phyloP scores from a whole-genome alignment of 2,113 vertebrate genomes.

The Nothobranchius furzeri region DNA sequence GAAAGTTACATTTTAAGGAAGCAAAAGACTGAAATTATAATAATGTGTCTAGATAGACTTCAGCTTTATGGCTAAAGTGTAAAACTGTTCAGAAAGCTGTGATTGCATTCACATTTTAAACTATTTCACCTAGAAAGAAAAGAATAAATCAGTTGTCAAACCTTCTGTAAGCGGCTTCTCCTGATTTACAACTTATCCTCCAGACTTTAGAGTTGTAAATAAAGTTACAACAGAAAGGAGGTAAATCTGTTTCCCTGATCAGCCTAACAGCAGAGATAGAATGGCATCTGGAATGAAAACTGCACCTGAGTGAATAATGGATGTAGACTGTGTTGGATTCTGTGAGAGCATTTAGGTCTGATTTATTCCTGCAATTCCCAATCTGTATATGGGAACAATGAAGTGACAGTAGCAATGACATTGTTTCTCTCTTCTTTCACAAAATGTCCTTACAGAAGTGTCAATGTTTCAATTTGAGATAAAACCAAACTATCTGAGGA shows the following conservation, averaged over 20 bases:
- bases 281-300: slow-evolving; percentile 4
- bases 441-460: not conserved
- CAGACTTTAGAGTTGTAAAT: slow-evolving; percentile 10
- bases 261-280: not conserved
- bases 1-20: too few species aligned
- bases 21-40: too few species aligned
- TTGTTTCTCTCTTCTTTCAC: slow-evolving; percentile 5
- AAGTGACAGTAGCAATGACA: slow-evolving; percentile 5
- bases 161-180: too few species aligned
- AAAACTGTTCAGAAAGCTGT: too few species aligned
- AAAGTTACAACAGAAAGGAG: slow-evolving; percentile 19
- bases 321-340: slow-evolving; percentile 19
- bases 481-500: not conserved
- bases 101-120: too few species aligned
- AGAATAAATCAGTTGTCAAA: too few species aligned
- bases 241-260: slow-evolving; percentile 45
- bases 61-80: not conserved
- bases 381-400: slow-evolving; percentile 21
- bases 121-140: too few species aligned
- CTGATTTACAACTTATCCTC: not conserved
- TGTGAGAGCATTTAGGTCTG: slow-evolving; percentile 5
- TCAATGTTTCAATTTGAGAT: slow-evolving; percentile 1
- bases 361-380: slow-evolving; percentile 25
- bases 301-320: slow-evolving; percentile 21
- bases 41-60: too few species aligned